phyloP scores from a whole-genome alignment of 2,888 invertebrate genomes.

The Tanytarsus gracilentus region DNA sequence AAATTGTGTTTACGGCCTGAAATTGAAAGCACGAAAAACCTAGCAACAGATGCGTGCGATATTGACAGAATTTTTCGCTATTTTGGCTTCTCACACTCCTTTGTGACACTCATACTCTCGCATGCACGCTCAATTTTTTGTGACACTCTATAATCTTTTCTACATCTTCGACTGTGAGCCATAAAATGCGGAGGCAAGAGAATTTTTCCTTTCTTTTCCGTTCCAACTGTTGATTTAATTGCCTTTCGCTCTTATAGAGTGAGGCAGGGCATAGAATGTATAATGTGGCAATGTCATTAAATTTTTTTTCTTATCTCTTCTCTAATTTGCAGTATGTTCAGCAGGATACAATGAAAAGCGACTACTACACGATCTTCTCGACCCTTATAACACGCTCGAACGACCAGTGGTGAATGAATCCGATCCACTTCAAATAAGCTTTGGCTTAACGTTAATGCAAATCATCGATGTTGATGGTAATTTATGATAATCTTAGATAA shows the following conservation, averaged over 20 bases:
- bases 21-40: neutral
- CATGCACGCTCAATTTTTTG: neutral
- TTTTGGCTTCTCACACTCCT: neutral
- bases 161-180: neutral
- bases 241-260: constrained; percentile 7
- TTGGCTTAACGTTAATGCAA: constrained; percentile 93
- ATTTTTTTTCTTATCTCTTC: constrained; percentile 14
- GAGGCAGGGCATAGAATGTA: neutral
- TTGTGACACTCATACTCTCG: neutral
- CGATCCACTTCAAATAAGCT: constrained; percentile 88
- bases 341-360: constrained; percentile 88
- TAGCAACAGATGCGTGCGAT: constrained; percentile 4
- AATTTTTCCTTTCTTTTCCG: neutral
- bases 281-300: constrained; percentile 17
- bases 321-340: constrained; percentile 57
- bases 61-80: neutral
- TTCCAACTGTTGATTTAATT: constrained; percentile 8
- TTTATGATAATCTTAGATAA: constrained; percentile 31
- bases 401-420: constrained; percentile 93
- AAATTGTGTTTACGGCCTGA: neutral
- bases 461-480: constrained; percentile 90
- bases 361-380: constrained; percentile 78
- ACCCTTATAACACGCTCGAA: constrained; percentile 89
- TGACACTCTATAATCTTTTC: neutral
- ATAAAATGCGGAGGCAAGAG: neutral